phyloP scores from a whole-genome alignment of 2,888 invertebrate genomes.

The Ophioninae sp. region DNA sequence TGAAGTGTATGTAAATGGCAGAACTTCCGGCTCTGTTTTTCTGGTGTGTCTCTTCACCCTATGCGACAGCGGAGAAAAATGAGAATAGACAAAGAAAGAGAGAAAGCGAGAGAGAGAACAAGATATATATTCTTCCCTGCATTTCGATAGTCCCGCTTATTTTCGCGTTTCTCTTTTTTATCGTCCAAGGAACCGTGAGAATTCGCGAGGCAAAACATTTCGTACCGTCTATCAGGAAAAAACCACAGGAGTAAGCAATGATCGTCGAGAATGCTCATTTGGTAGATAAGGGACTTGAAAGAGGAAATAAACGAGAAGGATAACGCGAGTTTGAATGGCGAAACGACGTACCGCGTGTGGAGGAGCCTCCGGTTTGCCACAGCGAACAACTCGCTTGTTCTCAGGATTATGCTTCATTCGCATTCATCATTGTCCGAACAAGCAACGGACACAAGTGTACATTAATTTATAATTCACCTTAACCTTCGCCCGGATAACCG shows the following conservation, averaged over 20 bases:
- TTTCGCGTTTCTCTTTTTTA: conserved; percentile 36
- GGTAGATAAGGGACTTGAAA: conserved; percentile 22
- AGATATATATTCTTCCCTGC: conserved; percentile 39
- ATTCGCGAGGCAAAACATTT: conserved; percentile 6
- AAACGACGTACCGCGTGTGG: conserved; percentile 11
- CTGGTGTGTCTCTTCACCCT: conserved; percentile 42
- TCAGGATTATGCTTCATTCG: conserved; percentile 48
- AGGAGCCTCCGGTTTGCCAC: conserved; percentile 32
- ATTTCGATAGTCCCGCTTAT: conserved; percentile 38
- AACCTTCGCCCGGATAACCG: conserved; percentile 46
- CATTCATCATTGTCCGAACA: conserved; percentile 49
- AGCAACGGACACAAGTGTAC: conserved; percentile 22
- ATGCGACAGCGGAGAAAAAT: conserved; percentile 7
- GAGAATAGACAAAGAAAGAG: neutral
- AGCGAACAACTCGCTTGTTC: conserved; percentile 27
- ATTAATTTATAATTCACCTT: conserved; percentile 1
- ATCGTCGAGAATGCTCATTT: conserved; percentile 37
- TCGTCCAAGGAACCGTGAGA: conserved; percentile 5
- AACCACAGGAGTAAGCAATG: conserved; percentile 5
- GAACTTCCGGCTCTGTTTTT: conserved; percentile 52
- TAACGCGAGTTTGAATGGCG: conserved; percentile 25
- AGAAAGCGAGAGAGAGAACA: neutral
- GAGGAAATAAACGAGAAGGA: neutral
- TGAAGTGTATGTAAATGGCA: conserved; percentile 58
- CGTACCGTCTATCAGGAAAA: conserved; percentile 20